Evolutionary conservation across 2,888 invertebrate genomes (phyloP), one percentile per base, ranked within the genome.

Genomic region (Strigamia crassipes): DNA sequence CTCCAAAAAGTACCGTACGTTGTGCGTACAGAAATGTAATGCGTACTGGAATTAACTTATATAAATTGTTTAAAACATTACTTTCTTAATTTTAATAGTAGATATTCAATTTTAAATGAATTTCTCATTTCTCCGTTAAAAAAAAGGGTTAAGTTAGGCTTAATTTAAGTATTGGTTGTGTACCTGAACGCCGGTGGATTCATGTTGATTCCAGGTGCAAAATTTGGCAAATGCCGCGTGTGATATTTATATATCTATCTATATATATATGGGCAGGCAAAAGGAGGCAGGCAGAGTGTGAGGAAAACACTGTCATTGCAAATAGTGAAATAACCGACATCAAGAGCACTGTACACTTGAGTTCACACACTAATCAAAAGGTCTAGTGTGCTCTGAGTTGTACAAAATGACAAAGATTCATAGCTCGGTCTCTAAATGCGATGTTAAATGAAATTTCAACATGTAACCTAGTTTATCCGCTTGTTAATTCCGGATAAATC

Each of bases 301-400:
- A n/a, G 61, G 23, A 66, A 66, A 66, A 66, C 61, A 66, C 61
- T 66, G 61, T 66, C 61, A 66, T 66, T 66, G 61, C 61, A 66
- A 66, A 66, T 66, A 66, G 61, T 66, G 18, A 66, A 66, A 66
- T 66, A 66, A 66, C 61, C 61, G 61, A 66, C 61, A 66, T 66
- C 61, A 66, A 66, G 61, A 66, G 12, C 61, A 66, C 61, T 66
- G 10, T 38, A 66, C 61, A 66, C 61, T 23, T 66, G 61, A 66
- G 61, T 66, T 66, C 61, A 66, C 61, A 66, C 61, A 21, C 61
- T 66, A 66, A 66, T 66, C 61, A 66, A 66, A 66, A 66, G 61
- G 61, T 21, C 61, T n/a, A 66, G n/a, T 15, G 10, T 66, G 12
- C 12, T 46, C 12, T 15, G 13, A 18, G 61, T 21, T 66, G 21